Evolutionary conservation across 2,113 vertebrate species (phyloP).

Genomic region (Isurus oxyrinchus): DNA sequence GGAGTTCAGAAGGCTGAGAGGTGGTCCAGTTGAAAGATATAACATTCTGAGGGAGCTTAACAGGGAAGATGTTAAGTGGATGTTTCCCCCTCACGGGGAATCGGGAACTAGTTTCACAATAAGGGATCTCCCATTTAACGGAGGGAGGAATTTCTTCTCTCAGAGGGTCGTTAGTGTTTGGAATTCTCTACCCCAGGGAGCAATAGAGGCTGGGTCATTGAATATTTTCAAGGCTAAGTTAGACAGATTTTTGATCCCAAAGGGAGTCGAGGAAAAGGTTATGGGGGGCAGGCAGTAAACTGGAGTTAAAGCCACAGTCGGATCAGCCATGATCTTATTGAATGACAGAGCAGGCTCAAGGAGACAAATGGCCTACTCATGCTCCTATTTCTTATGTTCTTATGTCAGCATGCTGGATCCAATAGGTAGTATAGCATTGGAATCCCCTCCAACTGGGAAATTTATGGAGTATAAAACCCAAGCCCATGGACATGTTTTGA

Average conservation of each 20-base stretch:
- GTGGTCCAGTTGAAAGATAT: too few species aligned
- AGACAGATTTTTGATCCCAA: not conserved
- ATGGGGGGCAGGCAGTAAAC: too few species aligned
- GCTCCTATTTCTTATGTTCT: not conserved
- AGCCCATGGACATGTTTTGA: too few species aligned
- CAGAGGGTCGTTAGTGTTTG: not conserved
- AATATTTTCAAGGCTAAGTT: not conserved
- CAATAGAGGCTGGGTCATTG: not conserved
- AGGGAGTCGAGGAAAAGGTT: not conserved
- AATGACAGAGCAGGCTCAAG: not conserved
- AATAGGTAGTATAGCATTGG: not conserved
- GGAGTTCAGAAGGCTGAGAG: not conserved
- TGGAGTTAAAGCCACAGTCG: not conserved
- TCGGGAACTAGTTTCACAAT: not conserved
- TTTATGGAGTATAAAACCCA: too few species aligned
- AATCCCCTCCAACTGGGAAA: too few species aligned
- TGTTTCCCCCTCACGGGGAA: not conserved
- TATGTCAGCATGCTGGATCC: not conserved
- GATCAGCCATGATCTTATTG: not conserved
- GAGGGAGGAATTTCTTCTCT: not conserved
- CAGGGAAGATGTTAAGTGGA: not conserved
- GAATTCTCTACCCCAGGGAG: not conserved
- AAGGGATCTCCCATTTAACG: not conserved
- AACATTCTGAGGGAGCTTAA: not conserved
- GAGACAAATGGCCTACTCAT: not conserved